Evolutionary conservation across 35 echinoderm and acorn worm species (phyloP), one percentile per base, ranked within the genome.

Genomic region (Chiridota heheva): DNA sequence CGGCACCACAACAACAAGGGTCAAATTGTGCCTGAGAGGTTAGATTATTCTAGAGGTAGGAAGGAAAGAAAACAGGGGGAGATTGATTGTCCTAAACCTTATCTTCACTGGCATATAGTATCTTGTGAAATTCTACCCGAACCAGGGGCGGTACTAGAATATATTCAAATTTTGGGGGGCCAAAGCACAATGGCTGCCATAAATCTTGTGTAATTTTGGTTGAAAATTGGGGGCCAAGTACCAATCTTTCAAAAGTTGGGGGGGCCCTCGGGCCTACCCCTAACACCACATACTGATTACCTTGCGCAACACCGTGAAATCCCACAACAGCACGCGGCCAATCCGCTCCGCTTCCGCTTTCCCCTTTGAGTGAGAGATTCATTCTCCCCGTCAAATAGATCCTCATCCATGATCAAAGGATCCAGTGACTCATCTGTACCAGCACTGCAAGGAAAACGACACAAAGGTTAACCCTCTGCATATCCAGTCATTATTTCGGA

Each of bases 351-450:
- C 40, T 85, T 86, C 47, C 76, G 63, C 17, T 61, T 82, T 66
- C 87, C 93, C 29, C 82, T 72, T 34, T 84, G 62, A 16, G 93
- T 96, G 26, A 96, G 42, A 56, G 83, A 87, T 29, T 96, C 93
- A 44, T 91, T 78, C 46, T 96, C 93, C 55, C 86, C 91, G 17
- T 96, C 93, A 39, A 96, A 65, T 32, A 83, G 82, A 46, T 96
- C 93, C 64, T 96, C 93, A 3, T 77, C 77, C 93, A 96, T 96
- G 37, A 87, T 90, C 20, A 96, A 78, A 32, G 93, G 93, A 42
- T 96, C 88, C 35, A 87, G 58, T 2, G 84, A 65, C 34, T 81
- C 77, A 24, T 96, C 93, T 40, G 88, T 85, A 63, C 90, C 63
- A 36, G 81, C 48, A 65, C 84, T 82, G 62, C 66, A 79, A 22